phyloP scores from a whole-genome alignment of 2,113 vertebrate genomes.

The Picathartes gymnocephalus region DNA sequence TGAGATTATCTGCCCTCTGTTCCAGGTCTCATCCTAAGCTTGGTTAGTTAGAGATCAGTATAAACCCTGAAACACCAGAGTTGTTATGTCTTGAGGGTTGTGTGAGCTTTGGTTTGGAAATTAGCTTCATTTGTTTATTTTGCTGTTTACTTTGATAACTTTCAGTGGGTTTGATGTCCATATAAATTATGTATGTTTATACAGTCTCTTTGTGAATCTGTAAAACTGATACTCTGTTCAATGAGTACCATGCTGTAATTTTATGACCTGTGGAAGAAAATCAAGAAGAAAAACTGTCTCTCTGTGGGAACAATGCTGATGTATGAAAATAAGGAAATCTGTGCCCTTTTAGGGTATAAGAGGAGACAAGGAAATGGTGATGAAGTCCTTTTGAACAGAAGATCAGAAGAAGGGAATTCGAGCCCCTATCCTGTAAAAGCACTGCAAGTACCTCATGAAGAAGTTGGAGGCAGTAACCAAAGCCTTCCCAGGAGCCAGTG shows the following conservation, averaged over 20 bases:
- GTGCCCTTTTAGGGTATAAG: not conserved
- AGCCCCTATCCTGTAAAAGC: not conserved
- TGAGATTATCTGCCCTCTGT: not conserved
- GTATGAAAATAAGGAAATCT: not conserved
- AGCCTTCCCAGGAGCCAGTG: not conserved
- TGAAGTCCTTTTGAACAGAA: not conserved
- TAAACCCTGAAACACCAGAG: conserved; percentile 10
- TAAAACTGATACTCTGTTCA: not conserved
- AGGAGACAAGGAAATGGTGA: not conserved
- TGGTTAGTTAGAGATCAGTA: not conserved
- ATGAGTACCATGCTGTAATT: not conserved
- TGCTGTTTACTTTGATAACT: not conserved
- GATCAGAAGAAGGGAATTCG: not conserved
- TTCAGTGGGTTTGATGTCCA: not conserved
- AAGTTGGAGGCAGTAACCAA: not conserved
- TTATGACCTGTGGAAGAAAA: not conserved
- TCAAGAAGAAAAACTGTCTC: not conserved
- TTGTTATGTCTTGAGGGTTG: not conserved
- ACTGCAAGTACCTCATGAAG: not conserved
- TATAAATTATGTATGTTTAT: not conserved
- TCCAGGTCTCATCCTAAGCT: conserved; percentile 5
- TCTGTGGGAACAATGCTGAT: not conserved
- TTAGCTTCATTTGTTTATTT: not conserved
- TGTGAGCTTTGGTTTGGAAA: not conserved
- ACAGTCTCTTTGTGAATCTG: not conserved